These are phyloP conservation scores for Myotis vivesi DNA, from an alignment of 2,797 vertebrate species.

Conservation along the genomic window DNA sequence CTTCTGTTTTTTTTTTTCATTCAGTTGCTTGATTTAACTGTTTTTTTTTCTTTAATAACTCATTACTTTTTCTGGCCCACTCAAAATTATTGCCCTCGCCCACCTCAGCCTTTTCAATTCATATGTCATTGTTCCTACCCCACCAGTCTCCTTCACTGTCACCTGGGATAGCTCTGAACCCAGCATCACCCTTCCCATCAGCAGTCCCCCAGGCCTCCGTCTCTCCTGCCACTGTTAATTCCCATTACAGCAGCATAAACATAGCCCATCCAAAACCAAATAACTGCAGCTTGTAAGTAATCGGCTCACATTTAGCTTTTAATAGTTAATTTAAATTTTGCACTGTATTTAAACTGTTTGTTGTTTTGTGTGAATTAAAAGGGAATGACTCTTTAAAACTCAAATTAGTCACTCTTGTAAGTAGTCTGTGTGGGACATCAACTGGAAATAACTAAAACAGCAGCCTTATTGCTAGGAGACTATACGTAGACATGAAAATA, in stretches of 20 bases:
- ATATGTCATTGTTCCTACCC: neutral
- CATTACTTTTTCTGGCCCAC: neutral
- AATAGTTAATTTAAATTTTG: neutral
- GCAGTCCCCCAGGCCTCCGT: neutral
- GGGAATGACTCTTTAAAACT: constrained; percentile 24
- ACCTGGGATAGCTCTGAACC: neutral
- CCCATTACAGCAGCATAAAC: neutral
- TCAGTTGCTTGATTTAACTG: neutral
- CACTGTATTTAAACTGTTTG: constrained; percentile 4
- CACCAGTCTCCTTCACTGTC: neutral
- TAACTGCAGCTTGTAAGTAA: neutral
- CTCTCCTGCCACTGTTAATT: neutral
- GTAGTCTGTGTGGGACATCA: neutral
- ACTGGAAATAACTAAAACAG: neutral
- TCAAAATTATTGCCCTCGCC: neutral
- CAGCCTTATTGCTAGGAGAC: neutral
- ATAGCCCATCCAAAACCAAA: neutral
- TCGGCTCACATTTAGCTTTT: constrained; percentile 16
- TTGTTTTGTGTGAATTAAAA: constrained; percentile 22
- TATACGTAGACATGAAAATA: constrained; percentile 24
- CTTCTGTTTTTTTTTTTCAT: neutral
- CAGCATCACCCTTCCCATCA: neutral
- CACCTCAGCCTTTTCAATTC: neutral
- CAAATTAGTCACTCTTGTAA: neutral
- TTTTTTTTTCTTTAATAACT: neutral